Conservation (phyloP, 2,113 vertebrate species). For the Osmerus eperlanus region DNA sequence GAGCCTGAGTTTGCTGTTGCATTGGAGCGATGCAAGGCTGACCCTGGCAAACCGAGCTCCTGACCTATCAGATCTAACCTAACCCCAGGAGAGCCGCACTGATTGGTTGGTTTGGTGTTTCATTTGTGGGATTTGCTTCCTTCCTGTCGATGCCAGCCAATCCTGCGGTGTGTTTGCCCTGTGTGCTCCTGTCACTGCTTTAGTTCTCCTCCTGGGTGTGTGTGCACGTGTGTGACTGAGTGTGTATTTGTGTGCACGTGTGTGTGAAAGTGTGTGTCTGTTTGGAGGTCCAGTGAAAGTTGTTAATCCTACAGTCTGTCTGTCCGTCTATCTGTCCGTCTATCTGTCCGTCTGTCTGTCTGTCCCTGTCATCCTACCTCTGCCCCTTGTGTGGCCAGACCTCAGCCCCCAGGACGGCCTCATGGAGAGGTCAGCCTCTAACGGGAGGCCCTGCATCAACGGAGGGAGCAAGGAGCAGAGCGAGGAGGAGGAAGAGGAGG, state of each 20-base stretch:
- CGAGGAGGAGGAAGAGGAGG: constrained; percentile 1
- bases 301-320: constrained; percentile 44
- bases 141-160: constrained; percentile 13
- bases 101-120: background rate
- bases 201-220: constrained; percentile 3
- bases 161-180: constrained; percentile 12
- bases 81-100: background rate
- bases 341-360: constrained; percentile 28
- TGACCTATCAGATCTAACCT: background rate
- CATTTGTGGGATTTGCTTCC: background rate
- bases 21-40: constrained; percentile 5
- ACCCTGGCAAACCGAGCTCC: constrained; percentile 15
- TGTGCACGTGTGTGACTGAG: background rate
- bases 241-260: background rate
- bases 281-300: constrained; percentile 29
- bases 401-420: constrained; percentile 1
- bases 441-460: background rate
- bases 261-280: background rate
- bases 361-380: background rate
- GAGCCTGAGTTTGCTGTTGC: background rate
- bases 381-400: background rate
- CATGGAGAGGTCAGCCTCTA: background rate
- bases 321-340: constrained; percentile 29
- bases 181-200: constrained; percentile 22
- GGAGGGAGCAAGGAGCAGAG: background rate